A percentile compares a stretch with the other conserved stretches of the same genome.
Conservation (phyloP, 2,113 vertebrate species). For the Chauna torquata region DNA sequence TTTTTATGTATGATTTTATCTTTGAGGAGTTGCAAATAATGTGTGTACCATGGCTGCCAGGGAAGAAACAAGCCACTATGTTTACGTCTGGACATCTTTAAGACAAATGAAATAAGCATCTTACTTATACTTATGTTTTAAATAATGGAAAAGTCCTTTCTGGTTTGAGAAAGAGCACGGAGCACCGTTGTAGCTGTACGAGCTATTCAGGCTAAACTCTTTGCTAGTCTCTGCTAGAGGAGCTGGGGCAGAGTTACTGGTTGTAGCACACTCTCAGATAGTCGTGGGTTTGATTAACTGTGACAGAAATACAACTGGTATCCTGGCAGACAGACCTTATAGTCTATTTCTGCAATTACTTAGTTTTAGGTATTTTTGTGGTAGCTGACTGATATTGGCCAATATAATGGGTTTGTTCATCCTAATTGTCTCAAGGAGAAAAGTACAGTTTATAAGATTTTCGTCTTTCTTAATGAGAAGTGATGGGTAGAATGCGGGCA, state of each 20-base stretch:
- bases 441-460: conserved; percentile 40
- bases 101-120: conserved; percentile 25
- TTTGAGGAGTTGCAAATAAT: conserved; percentile 72
- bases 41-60: conserved; percentile 31
- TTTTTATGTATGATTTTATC: conserved; percentile 79
- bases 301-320: not conserved
- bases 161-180: not conserved
- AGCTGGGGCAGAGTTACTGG: not conserved
- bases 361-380: conserved; percentile 3
- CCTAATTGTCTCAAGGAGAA: not conserved
- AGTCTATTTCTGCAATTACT: conserved; percentile 34
- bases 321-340: conserved; percentile 7
- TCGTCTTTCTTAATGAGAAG: conserved; percentile 39
- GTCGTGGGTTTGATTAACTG: not conserved
- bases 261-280: not conserved
- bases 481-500: not conserved
- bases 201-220: not conserved
- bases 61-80: not conserved
- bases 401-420: conserved; percentile 36
- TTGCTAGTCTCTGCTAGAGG: not conserved
- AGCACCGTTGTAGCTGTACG: not conserved
- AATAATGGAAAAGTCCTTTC: not conserved
- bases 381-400: not conserved
- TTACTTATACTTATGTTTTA: not conserved
- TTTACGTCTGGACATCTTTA: conserved; percentile 49